Evolutionary conservation across 2,888 invertebrate species (phyloP), one percentile per base, ranked within the genome.

Genomic region (Lasioglossum malachurum): DNA sequence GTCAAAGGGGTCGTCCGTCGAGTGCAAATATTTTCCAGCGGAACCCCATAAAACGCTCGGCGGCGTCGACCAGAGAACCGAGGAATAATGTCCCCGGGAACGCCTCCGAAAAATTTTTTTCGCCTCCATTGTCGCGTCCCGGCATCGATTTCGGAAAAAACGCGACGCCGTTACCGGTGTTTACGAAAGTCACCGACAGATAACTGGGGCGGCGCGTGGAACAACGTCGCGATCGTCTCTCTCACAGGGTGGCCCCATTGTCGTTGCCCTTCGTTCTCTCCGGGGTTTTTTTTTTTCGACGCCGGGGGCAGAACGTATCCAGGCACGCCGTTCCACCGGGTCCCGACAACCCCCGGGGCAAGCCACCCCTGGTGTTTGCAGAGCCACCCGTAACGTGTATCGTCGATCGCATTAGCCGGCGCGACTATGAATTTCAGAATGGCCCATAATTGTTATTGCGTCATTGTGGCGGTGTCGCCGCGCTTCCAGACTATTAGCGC

Each of bases 141-240:
- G 27, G 38, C 75, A 19, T 82, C 76, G 72, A 57, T 83, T 74
- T 19, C 16, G 31, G 8, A 53, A 76, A 57, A 49, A 71, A 75
- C 82, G 78, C 80, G 75, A 80, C 35, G 69, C 31, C 31, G 49
- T 69, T 38, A n/a, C 35, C 69, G 72, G 71, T 95, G 94, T 95
- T 95, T 94, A 95, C 94, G 92, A 94, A 95, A 95, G 95, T 95
- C 95, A 95, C 94, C 93, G 92, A 90, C 95, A 95, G 95, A 95
- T 94, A 94, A 94, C 94, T 91, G 89, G 92, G 93, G 92, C 90
- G 93, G 87, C 90, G 89, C 91, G 91, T 89, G 89, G 91, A 90
- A 91, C 88, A 90, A 89, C 90, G 84, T 92, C 89, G 89, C 87
- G 85, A 89, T 82, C 90, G 92, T 92, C 91, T 91, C 89, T 91